Base-by-base conservation (phyloP, 2,888 invertebrate species). In the Uropetala carovei region DNA sequence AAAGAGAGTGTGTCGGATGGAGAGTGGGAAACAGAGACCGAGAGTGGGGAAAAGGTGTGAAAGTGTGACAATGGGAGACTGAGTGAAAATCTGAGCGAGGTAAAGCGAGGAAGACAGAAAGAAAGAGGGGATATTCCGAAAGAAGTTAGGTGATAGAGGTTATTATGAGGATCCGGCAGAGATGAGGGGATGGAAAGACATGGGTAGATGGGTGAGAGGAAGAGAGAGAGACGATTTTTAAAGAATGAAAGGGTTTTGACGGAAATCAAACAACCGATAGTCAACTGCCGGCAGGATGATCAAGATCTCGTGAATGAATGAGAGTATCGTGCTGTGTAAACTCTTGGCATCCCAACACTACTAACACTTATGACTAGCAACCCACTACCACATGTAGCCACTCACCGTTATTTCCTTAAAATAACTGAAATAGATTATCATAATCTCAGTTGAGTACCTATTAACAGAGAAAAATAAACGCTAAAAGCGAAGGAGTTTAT, bases 31-130 rank as follows among this genome's bases (percentile, higher is more conserved):
- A 5, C 7, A 56, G 57, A 56, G 57, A 22, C 59, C 14, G 57
- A 58, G 8, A 8, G 57, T 18, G n/a, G 60, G 27, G 60, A 27
- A 75, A 75, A 75, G 75, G 75, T 75, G 75, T 27, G 60, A 58
- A 59, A 58, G 16, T 22, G 85, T 85, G 85, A 58, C 58, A 86
- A 22, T 86, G 58, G 86, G 30, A 58, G 86, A 27, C 22, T 30
- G 13, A 86, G 59, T 86, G 86, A 59, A 59, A 86, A 59, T n/a
- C 85, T 59, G 43, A 27, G 16, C 18, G 13, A 13, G 27, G 59
- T 59, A 60, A 60, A 10, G 58, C 16, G 30, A 14, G 14, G 22
- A 22, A n/a, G 60, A 59, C 9, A 27, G 59, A 22, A 16, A 16
- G 59, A 14, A 22, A 0, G 86, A 60, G 30, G 16, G 30, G 18